Percentiles rank a stretch among this genome's conserved stretches.
phyloP scores from a whole-genome alignment of 2,113 vertebrate genomes.

The Eubucco bourcierii region DNA sequence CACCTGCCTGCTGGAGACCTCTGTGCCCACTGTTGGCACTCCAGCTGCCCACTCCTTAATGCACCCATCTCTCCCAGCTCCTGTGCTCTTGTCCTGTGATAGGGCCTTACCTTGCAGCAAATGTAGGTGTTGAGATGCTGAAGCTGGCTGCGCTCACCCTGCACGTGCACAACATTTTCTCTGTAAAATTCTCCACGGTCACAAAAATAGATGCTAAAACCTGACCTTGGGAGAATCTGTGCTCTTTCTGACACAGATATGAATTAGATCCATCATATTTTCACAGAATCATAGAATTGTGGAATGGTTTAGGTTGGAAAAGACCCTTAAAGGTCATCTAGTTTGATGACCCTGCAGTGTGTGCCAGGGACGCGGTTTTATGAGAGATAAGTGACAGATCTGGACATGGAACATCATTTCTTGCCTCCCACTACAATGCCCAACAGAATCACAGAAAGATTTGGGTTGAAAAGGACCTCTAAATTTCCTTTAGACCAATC shows the following conservation, averaged over 20 bases:
- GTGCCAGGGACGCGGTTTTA: not conserved
- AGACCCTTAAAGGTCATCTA: no score
- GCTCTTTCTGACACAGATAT: not conserved
- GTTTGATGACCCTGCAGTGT: no score
- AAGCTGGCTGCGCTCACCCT: not conserved
- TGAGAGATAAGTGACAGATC: not conserved
- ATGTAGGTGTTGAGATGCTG: no score
- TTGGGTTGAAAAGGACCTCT: no score
- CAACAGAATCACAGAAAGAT: not conserved
- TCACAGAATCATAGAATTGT: not conserved
- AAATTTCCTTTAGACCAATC: no score
- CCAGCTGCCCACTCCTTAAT: not conserved
- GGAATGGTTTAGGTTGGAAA: no score
- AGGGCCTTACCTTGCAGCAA: not conserved
- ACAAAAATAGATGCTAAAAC: not conserved
- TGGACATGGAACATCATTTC: not conserved
- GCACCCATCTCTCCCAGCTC: not conserved
- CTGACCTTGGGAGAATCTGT: not conserved
- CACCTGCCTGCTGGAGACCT: not conserved
- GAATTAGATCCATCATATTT: not conserved
- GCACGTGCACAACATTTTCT: fast-evolving
- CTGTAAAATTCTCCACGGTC: fast-evolving
- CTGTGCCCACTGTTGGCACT: not conserved
- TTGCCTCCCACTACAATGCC: not conserved
- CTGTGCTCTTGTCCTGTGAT: not conserved